phyloP scores from a whole-genome alignment of 2,797 vertebrate species.

The Hybognathus amarus region DNA sequence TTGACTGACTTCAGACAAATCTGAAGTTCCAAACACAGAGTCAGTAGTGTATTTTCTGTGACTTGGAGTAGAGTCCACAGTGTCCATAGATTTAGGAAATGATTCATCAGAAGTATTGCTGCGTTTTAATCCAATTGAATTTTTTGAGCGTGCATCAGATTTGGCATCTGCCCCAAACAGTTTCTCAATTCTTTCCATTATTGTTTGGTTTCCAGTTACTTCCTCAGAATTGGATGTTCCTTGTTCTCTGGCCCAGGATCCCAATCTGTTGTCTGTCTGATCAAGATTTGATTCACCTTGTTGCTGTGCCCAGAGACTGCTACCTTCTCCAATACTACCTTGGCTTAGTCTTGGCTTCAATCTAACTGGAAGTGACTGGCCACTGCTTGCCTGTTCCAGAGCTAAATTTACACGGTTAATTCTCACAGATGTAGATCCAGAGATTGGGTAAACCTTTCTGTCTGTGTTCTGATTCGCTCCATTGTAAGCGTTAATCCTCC shows the following conservation, averaged over 20 bases:
- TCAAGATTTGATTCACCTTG: constrained; percentile 39
- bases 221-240: constrained; percentile 36
- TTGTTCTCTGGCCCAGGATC: constrained; percentile 43
- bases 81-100: constrained; percentile 1
- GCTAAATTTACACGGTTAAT: constrained; percentile 26
- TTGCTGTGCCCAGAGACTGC: constrained; percentile 23
- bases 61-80: background rate
- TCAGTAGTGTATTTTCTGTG: constrained; percentile 41
- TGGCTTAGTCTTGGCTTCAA: constrained; percentile 54
- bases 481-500: constrained; percentile 39
- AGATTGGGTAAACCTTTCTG: background rate
- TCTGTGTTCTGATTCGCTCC: constrained; percentile 20
- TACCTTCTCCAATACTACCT: constrained; percentile 19
- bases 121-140: constrained; percentile 49
- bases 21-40: background rate
- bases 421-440: constrained; percentile 31
- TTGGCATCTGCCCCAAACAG: constrained; percentile 62
- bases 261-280: constrained; percentile 5
- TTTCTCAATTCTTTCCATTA: constrained; percentile 75
- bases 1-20: constrained; percentile 26
- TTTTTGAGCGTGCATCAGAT: constrained; percentile 49
- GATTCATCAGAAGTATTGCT: constrained; percentile 39
- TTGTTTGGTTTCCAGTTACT: constrained; percentile 69
- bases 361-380: constrained; percentile 70
- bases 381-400: constrained; percentile 55